phyloP scores from a whole-genome alignment of 2,797 vertebrate genomes.

The Danio choprae region DNA sequence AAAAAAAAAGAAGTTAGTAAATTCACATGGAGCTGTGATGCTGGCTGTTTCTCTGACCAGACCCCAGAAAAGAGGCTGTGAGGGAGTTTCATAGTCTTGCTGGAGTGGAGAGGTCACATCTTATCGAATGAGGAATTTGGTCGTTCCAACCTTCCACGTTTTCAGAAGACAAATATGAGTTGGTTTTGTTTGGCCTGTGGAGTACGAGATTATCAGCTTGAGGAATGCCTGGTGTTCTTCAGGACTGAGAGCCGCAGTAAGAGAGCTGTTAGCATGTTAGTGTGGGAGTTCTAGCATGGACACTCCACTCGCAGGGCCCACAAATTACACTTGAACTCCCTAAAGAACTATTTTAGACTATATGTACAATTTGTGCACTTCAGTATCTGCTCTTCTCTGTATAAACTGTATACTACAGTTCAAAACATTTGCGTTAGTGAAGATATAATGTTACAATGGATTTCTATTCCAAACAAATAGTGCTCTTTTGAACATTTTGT shows the following conservation, averaged over 20 bases:
- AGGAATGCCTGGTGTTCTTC: conserved; percentile 53
- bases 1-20: not conserved
- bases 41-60: conserved; percentile 18
- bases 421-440: not conserved
- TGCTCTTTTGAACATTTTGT: not conserved
- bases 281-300: conserved; percentile 33
- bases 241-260: conserved; percentile 27
- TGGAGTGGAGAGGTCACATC: conserved; percentile 24
- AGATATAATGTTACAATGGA: not conserved
- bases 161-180: conserved; percentile 49
- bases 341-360: conserved; percentile 20
- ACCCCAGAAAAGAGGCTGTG: conserved; percentile 7
- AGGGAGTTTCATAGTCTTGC: conserved; percentile 27
- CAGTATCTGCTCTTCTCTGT: not conserved
- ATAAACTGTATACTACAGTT: not conserved
- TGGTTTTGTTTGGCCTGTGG: conserved; percentile 52
- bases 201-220: conserved; percentile 53
- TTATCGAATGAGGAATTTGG: conserved; percentile 48
- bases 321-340: not conserved
- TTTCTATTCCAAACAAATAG: not conserved
- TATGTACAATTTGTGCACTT: not conserved
- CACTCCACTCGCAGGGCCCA: conserved; percentile 7
- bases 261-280: conserved; percentile 42
- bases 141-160: conserved; percentile 34
- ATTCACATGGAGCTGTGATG: conserved; percentile 4